Percentiles rank a stretch among this genome's conserved stretches.
Evolutionary conservation across 2,888 invertebrate genomes (phyloP).

Genomic region (Teinopalpus imperialis): DNA sequence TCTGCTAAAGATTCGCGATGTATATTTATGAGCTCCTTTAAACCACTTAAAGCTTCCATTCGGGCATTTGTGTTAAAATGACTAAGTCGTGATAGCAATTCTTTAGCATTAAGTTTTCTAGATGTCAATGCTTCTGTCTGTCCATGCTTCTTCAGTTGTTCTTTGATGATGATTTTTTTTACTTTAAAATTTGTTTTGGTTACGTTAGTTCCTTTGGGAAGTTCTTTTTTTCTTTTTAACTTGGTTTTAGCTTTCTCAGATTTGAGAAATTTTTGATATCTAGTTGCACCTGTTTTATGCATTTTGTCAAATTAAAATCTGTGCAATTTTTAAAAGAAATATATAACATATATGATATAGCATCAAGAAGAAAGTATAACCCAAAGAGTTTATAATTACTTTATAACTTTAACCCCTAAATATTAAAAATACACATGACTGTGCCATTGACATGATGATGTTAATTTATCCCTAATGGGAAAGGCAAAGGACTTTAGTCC

Average conservation of each 20-base stretch:
- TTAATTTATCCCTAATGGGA: too few relatives aligned
- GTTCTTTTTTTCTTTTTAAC: constrained; percentile 91
- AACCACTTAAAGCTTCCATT: constrained; percentile 83
- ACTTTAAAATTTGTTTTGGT: constrained; percentile 95
- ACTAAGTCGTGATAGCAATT: constrained; percentile 85
- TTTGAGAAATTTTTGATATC: constrained; percentile 89
- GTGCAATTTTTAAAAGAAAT: not conserved
- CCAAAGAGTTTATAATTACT: too few relatives aligned
- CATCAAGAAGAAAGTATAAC: too few relatives aligned
- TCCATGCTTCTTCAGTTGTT: constrained; percentile 85
- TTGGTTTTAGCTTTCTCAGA: constrained; percentile 94
- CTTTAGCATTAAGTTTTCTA: constrained; percentile 87
- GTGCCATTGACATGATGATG: too few relatives aligned
- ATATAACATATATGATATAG: too few relatives aligned
- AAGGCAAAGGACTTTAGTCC: too few relatives aligned
- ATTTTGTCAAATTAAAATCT: constrained; percentile 39
- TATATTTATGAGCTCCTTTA: constrained; percentile 76
- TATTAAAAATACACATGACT: too few relatives aligned
- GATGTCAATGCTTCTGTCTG: constrained; percentile 82
- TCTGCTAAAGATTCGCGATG: constrained; percentile 67
- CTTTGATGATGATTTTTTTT: constrained; percentile 91
- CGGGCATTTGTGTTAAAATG: constrained; percentile 88
- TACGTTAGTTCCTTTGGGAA: constrained; percentile 94
- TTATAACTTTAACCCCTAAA: too few relatives aligned
- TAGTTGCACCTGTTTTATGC: constrained; percentile 74